phyloP scores from a whole-genome alignment of 2,888 invertebrate genomes.

The Sarcophaga caerulescens region DNA sequence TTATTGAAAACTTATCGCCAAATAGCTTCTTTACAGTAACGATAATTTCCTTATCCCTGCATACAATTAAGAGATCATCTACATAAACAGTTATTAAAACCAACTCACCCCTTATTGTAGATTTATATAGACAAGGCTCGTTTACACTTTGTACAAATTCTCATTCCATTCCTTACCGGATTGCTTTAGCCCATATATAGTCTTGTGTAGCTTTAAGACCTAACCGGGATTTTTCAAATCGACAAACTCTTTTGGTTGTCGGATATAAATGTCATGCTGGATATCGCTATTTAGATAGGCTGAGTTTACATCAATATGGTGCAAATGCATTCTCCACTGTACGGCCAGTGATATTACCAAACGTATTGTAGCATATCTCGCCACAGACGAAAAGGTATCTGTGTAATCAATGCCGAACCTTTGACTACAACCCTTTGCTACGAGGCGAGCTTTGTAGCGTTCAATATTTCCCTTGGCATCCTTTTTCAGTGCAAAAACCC shows the following conservation, averaged over 20 bases:
- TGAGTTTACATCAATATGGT: slow-evolving; percentile 45
- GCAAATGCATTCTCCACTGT: slow-evolving; percentile 43
- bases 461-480: slow-evolving; percentile 10
- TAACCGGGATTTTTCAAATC: not conserved
- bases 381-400: slow-evolving; percentile 45
- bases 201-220: slow-evolving; percentile 14
- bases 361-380: slow-evolving; percentile 41
- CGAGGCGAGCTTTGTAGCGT: slow-evolving; percentile 11
- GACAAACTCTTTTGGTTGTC: slow-evolving; percentile 29
- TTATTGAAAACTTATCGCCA: not conserved
- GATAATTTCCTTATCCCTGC: too few relatives aligned
- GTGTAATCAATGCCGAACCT: slow-evolving; percentile 29
- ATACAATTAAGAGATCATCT: too few relatives aligned
- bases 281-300: slow-evolving; percentile 53
- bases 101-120: slow-evolving; percentile 2
- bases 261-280: slow-evolving; percentile 51
- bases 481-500: slow-evolving; percentile 14
- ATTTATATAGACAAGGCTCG: too few relatives aligned
- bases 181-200: slow-evolving; percentile 34
- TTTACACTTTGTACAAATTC: slow-evolving; percentile 16
- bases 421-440: slow-evolving; percentile 60
- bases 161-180: slow-evolving; percentile 22
- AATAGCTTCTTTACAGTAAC: too few relatives aligned
- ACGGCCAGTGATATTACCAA: slow-evolving; percentile 31
- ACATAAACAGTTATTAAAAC: too few relatives aligned